Conservation (phyloP, 2,797 vertebrate species). For the Paramormyrops hopkinsi region DNA sequence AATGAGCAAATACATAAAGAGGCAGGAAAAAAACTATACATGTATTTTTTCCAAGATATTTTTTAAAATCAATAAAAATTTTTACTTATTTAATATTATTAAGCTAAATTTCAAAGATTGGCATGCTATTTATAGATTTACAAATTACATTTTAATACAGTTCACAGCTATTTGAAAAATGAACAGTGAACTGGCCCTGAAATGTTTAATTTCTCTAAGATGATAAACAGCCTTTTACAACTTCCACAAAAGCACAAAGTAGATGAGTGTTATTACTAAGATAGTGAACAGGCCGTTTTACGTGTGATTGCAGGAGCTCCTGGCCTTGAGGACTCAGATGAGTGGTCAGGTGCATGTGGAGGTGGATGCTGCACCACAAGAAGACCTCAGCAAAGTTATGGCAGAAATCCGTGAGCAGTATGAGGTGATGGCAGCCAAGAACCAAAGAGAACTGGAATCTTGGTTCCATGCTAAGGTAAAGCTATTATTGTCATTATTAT, state of each 20-base stretch:
- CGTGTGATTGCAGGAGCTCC: slow-evolving; percentile 42
- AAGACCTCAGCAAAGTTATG: background rate
- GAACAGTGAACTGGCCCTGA: background rate
- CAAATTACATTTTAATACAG: background rate
- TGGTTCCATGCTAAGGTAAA: background rate
- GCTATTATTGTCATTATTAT: background rate
- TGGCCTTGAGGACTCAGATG: background rate
- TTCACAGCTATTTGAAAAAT: background rate
- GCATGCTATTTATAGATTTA: background rate
- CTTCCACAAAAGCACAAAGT: background rate
- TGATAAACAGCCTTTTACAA: background rate
- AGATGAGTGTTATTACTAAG: background rate
- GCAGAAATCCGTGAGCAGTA: background rate
- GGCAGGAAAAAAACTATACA: background rate
- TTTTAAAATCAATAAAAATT: background rate
- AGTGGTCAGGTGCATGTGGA: background rate
- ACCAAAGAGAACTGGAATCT: background rate
- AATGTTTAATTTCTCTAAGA: background rate
- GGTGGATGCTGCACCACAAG: background rate
- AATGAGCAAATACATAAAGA: background rate
- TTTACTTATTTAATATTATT: background rate
- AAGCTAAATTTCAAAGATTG: background rate
- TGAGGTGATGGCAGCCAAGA: background rate
- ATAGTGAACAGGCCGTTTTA: background rate
- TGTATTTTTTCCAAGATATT: background rate